These are phyloP conservation scores for human DNA, from an alignment of 2,113 vertebrate species.

Conservation along the genomic window DNA sequence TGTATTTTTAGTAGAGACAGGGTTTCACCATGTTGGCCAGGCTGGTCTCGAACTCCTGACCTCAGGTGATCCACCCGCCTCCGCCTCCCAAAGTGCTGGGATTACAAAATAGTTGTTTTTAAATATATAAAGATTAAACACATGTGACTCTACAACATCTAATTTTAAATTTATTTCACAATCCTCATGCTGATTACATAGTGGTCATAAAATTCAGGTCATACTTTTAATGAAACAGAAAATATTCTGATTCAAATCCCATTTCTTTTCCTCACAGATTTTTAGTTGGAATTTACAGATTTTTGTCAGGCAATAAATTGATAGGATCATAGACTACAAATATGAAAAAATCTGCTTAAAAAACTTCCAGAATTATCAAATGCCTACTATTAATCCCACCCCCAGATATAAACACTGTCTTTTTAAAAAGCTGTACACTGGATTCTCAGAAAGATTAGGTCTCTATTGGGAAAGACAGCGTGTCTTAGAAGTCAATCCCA, in stretches of 20 bases:
- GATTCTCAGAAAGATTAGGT: constrained; percentile 20
- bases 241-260: background rate
- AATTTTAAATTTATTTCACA: constrained; percentile 35
- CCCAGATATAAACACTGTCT: constrained; percentile 26
- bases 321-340: background rate
- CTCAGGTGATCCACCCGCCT: no score
- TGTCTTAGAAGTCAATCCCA: constrained; percentile 57
- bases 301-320: background rate
- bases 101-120: background rate
- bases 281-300: constrained; percentile 44
- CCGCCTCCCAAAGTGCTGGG: no score
- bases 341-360: background rate
- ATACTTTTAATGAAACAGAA: constrained; percentile 13
- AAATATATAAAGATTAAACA: background rate
- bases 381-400: constrained; percentile 23
- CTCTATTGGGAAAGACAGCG: constrained; percentile 38
- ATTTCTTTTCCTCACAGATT: constrained; percentile 2
- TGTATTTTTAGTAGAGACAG: no score
- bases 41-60: no score
- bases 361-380: background rate
- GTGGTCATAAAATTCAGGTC: background rate
- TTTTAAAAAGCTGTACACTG: constrained; percentile 37
- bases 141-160: background rate
- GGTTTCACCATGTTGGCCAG: no score
- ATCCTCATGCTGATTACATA: background rate